These are phyloP conservation scores for Momotus momota DNA, from an alignment of 2,797 vertebrate genomes.

Conservation along the genomic window DNA sequence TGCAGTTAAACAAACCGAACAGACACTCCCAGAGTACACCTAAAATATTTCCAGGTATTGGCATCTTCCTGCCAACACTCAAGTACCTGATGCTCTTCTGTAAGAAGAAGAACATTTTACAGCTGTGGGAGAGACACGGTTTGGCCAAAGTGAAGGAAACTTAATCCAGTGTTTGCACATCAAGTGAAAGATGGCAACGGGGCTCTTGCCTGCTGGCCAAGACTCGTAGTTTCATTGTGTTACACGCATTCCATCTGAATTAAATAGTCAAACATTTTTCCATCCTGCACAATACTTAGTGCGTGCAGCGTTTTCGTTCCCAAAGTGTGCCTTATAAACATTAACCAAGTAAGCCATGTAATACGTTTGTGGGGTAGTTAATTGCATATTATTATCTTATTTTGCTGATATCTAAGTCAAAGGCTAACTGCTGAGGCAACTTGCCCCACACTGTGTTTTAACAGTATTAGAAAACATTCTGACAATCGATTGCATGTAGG, in stretches of 20 bases:
- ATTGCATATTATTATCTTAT: slow-evolving; percentile 40
- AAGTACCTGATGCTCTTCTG: not conserved
- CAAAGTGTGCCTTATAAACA: not conserved
- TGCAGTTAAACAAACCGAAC: slow-evolving; percentile 3
- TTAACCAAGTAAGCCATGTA: not conserved
- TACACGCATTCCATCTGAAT: slow-evolving; percentile 56
- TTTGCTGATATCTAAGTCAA: slow-evolving; percentile 44
- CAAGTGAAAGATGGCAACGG: slow-evolving; percentile 54
- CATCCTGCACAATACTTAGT: not conserved
- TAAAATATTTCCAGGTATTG: slow-evolving; percentile 53
- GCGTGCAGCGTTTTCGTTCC: slow-evolving; percentile 4
- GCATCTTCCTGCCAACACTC: not conserved
- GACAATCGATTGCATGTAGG: not conserved
- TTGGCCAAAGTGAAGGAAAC: slow-evolving; percentile 56
- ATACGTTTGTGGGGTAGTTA: slow-evolving; percentile 11
- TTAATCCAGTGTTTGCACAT: slow-evolving; percentile 60
- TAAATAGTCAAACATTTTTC: slow-evolving; percentile 50
- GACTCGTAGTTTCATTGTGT: slow-evolving; percentile 34
- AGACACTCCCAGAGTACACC: not conserved
- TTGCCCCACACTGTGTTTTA: slow-evolving; percentile 1
- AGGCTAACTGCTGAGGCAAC: not conserved
- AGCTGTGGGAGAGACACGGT: not conserved
- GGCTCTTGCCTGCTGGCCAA: not conserved
- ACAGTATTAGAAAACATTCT: not conserved
- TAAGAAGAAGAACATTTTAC: slow-evolving; percentile 37